These are phyloP conservation scores for Stegostoma tigrinum DNA, from an alignment of 2,113 vertebrate species.

Conservation along the genomic window DNA sequence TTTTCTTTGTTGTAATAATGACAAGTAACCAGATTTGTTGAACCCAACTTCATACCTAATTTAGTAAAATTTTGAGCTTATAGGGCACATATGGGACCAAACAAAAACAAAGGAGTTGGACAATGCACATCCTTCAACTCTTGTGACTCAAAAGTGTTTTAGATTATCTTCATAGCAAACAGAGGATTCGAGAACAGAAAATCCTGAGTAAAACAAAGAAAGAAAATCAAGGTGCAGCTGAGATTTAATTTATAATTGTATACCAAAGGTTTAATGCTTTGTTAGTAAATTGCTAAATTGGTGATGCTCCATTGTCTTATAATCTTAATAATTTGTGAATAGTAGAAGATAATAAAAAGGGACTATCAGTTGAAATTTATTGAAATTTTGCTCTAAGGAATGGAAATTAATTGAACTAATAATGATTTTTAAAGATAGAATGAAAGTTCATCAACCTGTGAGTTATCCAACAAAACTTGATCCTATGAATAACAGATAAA, in stretches of 20 bases:
- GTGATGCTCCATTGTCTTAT: background rate
- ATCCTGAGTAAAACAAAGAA: background rate
- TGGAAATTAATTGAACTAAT: background rate
- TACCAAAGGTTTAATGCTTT: background rate
- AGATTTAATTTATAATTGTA: background rate
- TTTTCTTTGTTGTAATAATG: background rate
- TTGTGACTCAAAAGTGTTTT: background rate
- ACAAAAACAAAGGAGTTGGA: background rate
- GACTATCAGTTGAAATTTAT: background rate
- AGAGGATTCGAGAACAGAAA: background rate
- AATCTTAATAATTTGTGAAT: background rate
- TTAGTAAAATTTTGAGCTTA: background rate
- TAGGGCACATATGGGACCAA: background rate
- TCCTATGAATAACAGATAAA: background rate
- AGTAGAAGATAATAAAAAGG: background rate
- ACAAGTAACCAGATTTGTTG: background rate
- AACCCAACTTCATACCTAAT: background rate
- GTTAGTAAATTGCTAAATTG: background rate
- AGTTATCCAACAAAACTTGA: background rate
- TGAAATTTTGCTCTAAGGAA: background rate
- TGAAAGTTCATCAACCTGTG: background rate
- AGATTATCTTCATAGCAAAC: background rate
- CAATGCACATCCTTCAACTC: background rate
- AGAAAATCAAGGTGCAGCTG: conserved; percentile 11
- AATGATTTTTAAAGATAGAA: background rate